These are phyloP conservation scores for Aradus depressus DNA, from an alignment of 2,888 invertebrate species.

Conservation along the genomic window DNA sequence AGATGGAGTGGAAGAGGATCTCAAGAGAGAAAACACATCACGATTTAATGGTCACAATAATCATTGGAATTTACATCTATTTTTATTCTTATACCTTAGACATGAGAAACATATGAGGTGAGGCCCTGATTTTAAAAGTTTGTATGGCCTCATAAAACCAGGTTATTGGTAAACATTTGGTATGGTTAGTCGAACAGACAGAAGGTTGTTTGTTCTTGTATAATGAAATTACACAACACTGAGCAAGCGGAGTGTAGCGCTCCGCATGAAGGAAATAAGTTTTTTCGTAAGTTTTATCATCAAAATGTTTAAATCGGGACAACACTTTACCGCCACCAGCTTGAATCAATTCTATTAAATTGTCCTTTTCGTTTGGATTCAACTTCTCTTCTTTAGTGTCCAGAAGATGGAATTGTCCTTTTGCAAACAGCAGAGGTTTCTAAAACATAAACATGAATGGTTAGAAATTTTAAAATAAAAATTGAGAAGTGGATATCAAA, in stretches of 20 bases:
- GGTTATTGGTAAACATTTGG: neutral
- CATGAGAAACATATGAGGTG: neutral
- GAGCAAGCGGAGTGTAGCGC: neutral
- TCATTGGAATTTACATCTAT: neutral
- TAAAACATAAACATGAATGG: neutral
- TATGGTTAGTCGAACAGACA: neutral
- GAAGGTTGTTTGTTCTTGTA: neutral
- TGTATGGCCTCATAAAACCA: constrained; percentile 4
- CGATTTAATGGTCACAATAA: too few species aligned
- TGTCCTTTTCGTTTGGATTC: neutral
- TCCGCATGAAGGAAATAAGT: constrained; percentile 6
- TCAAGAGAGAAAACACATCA: too few species aligned
- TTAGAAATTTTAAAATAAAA: neutral
- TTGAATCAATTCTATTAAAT: neutral
- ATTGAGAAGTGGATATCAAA: too few species aligned
- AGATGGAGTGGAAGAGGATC: neutral
- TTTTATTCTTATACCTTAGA: neutral
- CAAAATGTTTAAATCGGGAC: constrained; percentile 1
- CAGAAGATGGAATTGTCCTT: constrained; percentile 1
- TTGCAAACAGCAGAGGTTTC: constrained; percentile 8
- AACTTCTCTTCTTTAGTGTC: constrained; percentile 4
- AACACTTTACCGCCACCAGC: constrained; percentile 11
- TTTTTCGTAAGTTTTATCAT: neutral
- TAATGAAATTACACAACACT: neutral
- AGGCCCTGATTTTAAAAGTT: neutral